Conservation (phyloP, 2,113 vertebrate genomes). For the Poeciliopsis prolifica region DNA sequence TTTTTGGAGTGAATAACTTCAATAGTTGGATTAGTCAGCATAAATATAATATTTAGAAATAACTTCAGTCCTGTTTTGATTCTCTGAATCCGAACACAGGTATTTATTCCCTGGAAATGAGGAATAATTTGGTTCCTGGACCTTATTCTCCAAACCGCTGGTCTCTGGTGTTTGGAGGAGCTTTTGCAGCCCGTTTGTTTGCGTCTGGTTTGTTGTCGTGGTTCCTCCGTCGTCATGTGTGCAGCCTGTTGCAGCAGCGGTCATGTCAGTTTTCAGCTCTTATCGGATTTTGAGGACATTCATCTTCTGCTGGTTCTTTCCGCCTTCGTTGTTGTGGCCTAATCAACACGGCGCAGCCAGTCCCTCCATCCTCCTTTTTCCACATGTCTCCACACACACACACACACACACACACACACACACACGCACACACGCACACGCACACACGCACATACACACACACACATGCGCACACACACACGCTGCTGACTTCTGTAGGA, state of each 20-base stretch:
- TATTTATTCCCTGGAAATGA: background rate
- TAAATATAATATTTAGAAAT: too few species aligned
- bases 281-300: constrained; percentile 53
- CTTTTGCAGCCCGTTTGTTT: background rate
- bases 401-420: constrained; percentile 2
- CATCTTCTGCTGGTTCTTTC: constrained; percentile 51
- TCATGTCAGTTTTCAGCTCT: constrained; percentile 11
- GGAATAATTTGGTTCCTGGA: background rate
- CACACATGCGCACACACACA: background rate
- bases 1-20: too few species aligned
- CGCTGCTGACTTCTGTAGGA: constrained; percentile 17
- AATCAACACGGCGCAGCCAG: constrained; percentile 71
- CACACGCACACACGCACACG: background rate
- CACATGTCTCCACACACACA: constrained; percentile 10
- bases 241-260: background rate
- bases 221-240: constrained; percentile 13
- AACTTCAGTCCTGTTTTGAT: background rate
- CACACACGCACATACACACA: constrained; percentile 10
- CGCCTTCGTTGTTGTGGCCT: constrained; percentile 61
- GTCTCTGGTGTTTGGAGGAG: background rate
- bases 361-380: constrained; percentile 18
- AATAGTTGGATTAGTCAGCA: background rate
- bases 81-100: background rate
- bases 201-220: background rate
- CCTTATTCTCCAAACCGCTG: background rate